Base-by-base conservation (phyloP, 2,888 invertebrate species). In the Drosophila neoperkinsi region DNA sequence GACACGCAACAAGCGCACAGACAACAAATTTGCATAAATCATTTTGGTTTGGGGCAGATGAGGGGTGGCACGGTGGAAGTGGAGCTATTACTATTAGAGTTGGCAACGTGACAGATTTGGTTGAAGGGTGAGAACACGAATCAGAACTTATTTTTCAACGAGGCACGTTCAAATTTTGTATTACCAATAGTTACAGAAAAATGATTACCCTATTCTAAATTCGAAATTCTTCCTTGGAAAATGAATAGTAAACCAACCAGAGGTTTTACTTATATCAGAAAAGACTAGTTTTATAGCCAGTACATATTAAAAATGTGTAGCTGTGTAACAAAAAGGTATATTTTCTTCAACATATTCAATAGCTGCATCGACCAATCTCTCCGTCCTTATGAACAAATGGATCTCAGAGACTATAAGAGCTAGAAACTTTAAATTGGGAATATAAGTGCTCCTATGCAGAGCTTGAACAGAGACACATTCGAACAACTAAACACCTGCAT, bases 1-100 rank as follows among this genome's bases (percentile, higher is more conserved):
- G 71, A 74, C 83, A 84, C 84, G 84, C 89, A 81, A 89, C 64
- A 78, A 64, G 71, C 60, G 18, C 66, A 61, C 62, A 74, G 71
- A 64, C 76, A 57, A 51, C 13, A 50, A 66, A 79, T 74, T 65
- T 74, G 63, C 80, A 75, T 61, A 79, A 65, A 56, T 33, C 49
- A 61, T 21, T 16, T 4, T 7, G 1, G 16, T 21, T 41, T 56
- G 5, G 0, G 9, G 25, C 25, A 3, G 21, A 18, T 25, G 4
- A 5, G 2, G 6, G 41, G n/a, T 10, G 46, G 7, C 3, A 3
- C 6, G 41, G n/a, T n/a, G 46, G 1, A 46, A 16, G 21, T 16
- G 21, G 3, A 25, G 7, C 28, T 36, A 13, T 28, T 28, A 28
- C 13, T 18, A 2, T 36, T 16, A 56, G 38, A 16, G 38, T 9